Percentiles rank a stretch among this genome's conserved stretches.
Evolutionary conservation across 2,113 vertebrate species (phyloP).

Genomic region (Melanerpes formicivorus): DNA sequence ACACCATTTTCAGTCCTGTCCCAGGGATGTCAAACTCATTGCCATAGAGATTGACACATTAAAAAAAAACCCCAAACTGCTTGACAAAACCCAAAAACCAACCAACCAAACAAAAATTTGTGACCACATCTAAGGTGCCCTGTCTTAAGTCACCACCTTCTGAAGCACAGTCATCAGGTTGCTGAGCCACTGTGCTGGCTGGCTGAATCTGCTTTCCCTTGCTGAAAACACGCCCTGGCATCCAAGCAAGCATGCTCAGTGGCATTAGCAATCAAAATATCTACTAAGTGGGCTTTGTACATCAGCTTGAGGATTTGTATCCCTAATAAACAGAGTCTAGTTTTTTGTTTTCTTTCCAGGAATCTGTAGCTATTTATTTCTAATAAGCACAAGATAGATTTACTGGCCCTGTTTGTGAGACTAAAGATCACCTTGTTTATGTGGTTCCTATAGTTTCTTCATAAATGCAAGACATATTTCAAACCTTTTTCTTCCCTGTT

Average conservation of each 20-base stretch:
- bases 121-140: not conserved
- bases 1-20: not conserved
- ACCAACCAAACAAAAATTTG: too few relatives aligned
- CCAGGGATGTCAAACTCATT: not conserved
- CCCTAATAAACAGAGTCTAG: constrained; percentile 9
- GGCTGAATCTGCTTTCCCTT: not conserved
- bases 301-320: not conserved
- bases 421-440: constrained; percentile 30
- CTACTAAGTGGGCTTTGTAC: not conserved
- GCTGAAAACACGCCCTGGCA: not conserved
- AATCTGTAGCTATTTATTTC: constrained; percentile 50
- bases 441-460: not conserved
- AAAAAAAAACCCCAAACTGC: not conserved
- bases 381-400: constrained; percentile 60
- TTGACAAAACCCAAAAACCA: constrained; percentile 44
- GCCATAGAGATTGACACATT: constrained; percentile 44
- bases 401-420: constrained; percentile 34
- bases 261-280: not conserved
- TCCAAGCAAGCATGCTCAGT: not conserved
- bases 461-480: constrained; percentile 35
- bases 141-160: not conserved
- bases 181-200: not conserved
- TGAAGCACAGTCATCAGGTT: not conserved
- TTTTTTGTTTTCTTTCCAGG: constrained; percentile 57
- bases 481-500: constrained; percentile 56